Evolutionary conservation across 2,113 vertebrate genomes (phyloP).

Genomic region (Patagioenas fasciata): DNA sequence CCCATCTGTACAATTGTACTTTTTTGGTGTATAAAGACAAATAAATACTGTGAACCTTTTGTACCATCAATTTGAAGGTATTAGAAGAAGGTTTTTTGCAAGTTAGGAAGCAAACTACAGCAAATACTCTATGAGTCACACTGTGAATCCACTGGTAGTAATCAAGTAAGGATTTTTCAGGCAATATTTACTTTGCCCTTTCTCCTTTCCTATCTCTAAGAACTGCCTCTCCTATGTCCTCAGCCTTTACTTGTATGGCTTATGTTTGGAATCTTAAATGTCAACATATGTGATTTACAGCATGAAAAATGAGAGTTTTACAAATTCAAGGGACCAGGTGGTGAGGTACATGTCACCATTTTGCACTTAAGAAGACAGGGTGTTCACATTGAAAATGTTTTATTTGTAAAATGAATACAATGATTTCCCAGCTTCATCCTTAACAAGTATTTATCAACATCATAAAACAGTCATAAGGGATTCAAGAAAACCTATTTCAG

Average conservation of each 20-base stretch:
- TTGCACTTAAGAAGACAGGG: not conserved
- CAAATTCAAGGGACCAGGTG: not conserved
- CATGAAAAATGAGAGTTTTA: not conserved
- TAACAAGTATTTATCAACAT: not conserved
- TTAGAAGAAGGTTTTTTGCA: not conserved
- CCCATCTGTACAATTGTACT: conserved; percentile 14
- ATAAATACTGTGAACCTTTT: conserved; percentile 1
- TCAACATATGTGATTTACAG: not conserved
- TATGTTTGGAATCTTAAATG: not conserved
- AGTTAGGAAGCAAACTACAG: not conserved
- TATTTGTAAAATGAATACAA: not conserved
- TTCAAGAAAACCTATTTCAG: not conserved
- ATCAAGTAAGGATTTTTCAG: not conserved
- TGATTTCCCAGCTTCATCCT: not conserved
- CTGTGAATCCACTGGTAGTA: not conserved
- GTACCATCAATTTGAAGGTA: not conserved
- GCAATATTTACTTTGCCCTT: not conserved
- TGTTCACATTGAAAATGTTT: not conserved
- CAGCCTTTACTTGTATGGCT: not conserved
- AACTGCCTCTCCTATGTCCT: not conserved
- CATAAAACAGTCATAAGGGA: not conserved
- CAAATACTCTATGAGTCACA: not conserved
- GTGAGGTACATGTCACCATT: not conserved
- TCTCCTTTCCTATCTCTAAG: not conserved
- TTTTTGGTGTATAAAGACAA: not conserved